Percentiles rank a stretch among this genome's conserved stretches.
phyloP scores from a whole-genome alignment of 2,797 vertebrate genomes.

The Peromyscus attwateri region DNA sequence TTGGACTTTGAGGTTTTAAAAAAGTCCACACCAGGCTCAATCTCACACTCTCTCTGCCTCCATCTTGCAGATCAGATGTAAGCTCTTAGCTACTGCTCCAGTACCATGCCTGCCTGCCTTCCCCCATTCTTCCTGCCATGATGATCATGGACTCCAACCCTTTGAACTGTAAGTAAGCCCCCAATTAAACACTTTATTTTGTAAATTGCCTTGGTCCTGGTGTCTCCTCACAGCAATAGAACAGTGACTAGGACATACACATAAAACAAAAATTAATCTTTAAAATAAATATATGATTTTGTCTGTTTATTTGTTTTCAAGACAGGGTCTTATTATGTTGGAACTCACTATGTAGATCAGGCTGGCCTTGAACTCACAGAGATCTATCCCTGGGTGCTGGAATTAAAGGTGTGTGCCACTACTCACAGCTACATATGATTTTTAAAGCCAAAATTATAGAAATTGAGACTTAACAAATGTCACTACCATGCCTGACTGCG shows the following conservation, averaged over 20 bases:
- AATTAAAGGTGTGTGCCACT: not conserved
- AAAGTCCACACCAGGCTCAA: not conserved
- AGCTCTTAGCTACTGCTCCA: not conserved
- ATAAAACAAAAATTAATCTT: not conserved
- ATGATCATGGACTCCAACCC: not conserved
- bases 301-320: no score
- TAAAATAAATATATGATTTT: not conserved
- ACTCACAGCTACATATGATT: not conserved
- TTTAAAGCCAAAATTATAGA: not conserved
- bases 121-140: not conserved
- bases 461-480: not conserved
- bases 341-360: not conserved
- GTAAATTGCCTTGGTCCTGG: not conserved
- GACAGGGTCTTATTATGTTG: not conserved
- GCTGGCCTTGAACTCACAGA: not conserved
- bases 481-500: not conserved
- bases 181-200: not conserved
- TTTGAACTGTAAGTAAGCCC: not conserved
- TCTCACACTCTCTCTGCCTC: not conserved
- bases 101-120: not conserved
- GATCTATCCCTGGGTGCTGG: not conserved
- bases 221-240: not conserved
- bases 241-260: not conserved
- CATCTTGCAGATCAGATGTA: not conserved
- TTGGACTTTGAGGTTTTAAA: not conserved